A percentile compares a stretch with the other conserved stretches of the same genome.
phyloP scores from a whole-genome alignment of 2,888 invertebrate genomes.

The Nezara viridula region DNA sequence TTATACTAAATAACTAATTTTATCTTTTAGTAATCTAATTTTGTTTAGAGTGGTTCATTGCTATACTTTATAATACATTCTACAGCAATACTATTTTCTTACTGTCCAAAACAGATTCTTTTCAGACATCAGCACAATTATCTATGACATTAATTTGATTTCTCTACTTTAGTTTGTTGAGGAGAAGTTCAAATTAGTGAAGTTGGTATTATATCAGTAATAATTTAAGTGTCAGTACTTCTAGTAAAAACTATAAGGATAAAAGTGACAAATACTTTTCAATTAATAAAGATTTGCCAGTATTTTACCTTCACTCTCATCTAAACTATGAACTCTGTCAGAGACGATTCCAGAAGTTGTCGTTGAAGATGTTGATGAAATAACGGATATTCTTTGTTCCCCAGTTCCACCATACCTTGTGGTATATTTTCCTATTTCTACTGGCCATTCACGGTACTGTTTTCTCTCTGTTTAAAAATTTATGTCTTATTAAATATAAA shows the following conservation, averaged over 20 bases:
- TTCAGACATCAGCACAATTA: background rate
- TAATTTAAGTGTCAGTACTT: background rate
- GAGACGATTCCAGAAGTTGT: constrained; percentile 97
- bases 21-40: too few relatives aligned
- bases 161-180: background rate
- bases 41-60: background rate
- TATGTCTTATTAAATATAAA: background rate
- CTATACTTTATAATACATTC: background rate
- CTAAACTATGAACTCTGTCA: constrained; percentile 94
- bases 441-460: constrained; percentile 75
- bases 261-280: background rate
- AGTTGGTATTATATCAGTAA: background rate
- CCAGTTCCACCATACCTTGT: constrained; percentile 69
- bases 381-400: constrained; percentile 89
- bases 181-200: background rate
- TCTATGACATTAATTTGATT: background rate
- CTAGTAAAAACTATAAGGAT: background rate
- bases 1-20: too few relatives aligned
- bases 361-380: constrained; percentile 95
- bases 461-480: constrained; percentile 72
- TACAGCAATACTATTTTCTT: background rate
- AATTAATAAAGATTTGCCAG: background rate
- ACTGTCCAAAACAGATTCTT: background rate
- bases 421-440: constrained; percentile 63
- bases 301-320: constrained; percentile 77